These are phyloP conservation scores for Distichodus sexfasciatus DNA, from an alignment of 2,797 vertebrate genomes.

Conservation along the genomic window DNA sequence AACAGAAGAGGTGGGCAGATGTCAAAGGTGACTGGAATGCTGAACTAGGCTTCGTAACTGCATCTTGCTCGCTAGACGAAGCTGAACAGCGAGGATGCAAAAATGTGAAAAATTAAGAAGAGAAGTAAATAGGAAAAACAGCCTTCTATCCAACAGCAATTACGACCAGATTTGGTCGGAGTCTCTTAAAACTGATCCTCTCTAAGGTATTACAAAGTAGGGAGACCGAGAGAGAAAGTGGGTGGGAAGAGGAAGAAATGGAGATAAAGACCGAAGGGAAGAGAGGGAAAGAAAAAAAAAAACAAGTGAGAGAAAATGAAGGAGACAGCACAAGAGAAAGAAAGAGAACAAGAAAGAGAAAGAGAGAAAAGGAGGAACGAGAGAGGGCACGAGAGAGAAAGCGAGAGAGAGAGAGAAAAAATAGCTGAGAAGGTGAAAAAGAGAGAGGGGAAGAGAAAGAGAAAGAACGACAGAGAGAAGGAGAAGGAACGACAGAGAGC, in stretches of 20 bases:
- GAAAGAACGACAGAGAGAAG: neutral
- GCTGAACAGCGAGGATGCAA: too few relatives aligned
- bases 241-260: too few relatives aligned
- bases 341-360: too few relatives aligned
- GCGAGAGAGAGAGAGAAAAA: neutral
- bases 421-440: neutral
- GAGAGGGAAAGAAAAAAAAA: neutral
- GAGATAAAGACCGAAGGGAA: too few relatives aligned
- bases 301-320: too few relatives aligned
- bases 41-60: too few relatives aligned
- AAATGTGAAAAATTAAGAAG: constrained; percentile 16
- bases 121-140: neutral
- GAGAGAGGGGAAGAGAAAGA: neutral
- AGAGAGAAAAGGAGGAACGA: neutral
- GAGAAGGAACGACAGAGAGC: neutral
- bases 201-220: constrained; percentile 3
- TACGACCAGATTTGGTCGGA: neutral
- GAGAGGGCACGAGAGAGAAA: neutral
- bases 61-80: too few relatives aligned
- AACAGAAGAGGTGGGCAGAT: neutral
- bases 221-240: too few relatives aligned
- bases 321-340: too few relatives aligned
- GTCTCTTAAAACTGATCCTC: constrained; percentile 43
- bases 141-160: neutral
- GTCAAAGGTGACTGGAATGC: constrained; percentile 27